These are phyloP conservation scores for Punctoribates punctum DNA, from an alignment of 2,888 invertebrate genomes.

Conservation along the genomic window DNA sequence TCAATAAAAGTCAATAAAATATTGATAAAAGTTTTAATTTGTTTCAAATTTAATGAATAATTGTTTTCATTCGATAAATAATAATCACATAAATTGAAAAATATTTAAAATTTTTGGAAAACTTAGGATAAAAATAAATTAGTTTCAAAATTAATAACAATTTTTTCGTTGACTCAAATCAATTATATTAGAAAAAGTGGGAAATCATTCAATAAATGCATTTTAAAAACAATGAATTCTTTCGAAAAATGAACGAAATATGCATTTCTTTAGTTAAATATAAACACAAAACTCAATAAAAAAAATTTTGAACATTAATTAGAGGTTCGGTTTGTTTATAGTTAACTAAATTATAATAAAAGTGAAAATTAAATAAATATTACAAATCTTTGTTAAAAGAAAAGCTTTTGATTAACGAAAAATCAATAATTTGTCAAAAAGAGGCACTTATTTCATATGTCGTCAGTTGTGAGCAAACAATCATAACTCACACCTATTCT, in stretches of 20 bases:
- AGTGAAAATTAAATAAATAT: not conserved
- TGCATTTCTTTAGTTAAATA: not conserved
- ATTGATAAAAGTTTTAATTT: not conserved
- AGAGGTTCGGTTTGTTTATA: not conserved
- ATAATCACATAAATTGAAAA: too few relatives aligned
- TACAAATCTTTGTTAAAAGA: not conserved
- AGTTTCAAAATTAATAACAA: not conserved
- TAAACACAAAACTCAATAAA: not conserved
- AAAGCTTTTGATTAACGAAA: conserved; percentile 20
- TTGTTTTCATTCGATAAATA: too few relatives aligned
- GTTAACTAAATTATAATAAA: not conserved
- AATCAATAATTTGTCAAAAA: conserved; percentile 8
- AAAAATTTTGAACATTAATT: not conserved
- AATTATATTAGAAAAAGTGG: conserved; percentile 4
- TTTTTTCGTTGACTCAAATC: too few relatives aligned
- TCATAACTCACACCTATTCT: not conserved
- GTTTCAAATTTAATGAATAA: too few relatives aligned
- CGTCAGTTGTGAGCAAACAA: not conserved
- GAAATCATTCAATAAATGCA: conserved; percentile 1
- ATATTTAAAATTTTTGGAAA: not conserved
- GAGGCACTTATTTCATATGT: conserved; percentile 3
- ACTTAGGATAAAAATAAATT: not conserved
- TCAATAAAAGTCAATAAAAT: not conserved
- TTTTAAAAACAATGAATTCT: not conserved
- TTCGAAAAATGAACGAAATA: not conserved